Evolutionary conservation across 2,113 vertebrate genomes (phyloP), one percentile per base, ranked within the genome.

Genomic region (Cairina moschata): DNA sequence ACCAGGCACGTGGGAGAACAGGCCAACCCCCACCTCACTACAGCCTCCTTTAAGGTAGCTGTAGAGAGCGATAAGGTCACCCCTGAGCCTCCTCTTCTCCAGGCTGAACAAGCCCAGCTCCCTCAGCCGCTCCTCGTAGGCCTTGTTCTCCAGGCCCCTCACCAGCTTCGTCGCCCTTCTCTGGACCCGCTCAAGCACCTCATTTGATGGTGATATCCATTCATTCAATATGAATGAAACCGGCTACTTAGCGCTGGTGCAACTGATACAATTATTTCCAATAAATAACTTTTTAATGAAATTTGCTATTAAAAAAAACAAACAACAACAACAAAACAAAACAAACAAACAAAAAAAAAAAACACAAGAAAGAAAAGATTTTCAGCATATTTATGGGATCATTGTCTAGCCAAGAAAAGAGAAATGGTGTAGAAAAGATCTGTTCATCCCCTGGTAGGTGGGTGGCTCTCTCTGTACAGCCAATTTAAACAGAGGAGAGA

Each of bases 391-490:
- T 74, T 54, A 9, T 40, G 32, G 40, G 59, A 25, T 59, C 75
- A 11, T 14, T 52, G 8, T 11, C 17, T 1, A 23, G 73, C 32
- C 9, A 20, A 59, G 55, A 20, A 63, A 52, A 31, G 6, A 17
- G 8, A 46, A 28, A 40, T 21, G 15, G 29, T 20, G 15, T 52
- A 68, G 23, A 34, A 28, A 79, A 54, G 34, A 15, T 22, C 28
- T n/a, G 4, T 50, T 73, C 11, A 9, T 48, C 12, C n/a, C 52
- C 31, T 38, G 15, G 16, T 46, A 46, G 48, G n/a, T 8, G 13
- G 48, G n/a, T 8, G 13, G 9, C 1, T 46, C 4, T 62, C 7
- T 62, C 7, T 0, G 0, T 32, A 25, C 17, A 56, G 46, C 17
- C 52, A 13, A 17, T 48, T 36, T 25, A 29, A 31, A 14, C 20